These are phyloP conservation scores for Microcebus ravelobensis DNA, from an alignment of 2,113 vertebrate species.

Conservation along the genomic window DNA sequence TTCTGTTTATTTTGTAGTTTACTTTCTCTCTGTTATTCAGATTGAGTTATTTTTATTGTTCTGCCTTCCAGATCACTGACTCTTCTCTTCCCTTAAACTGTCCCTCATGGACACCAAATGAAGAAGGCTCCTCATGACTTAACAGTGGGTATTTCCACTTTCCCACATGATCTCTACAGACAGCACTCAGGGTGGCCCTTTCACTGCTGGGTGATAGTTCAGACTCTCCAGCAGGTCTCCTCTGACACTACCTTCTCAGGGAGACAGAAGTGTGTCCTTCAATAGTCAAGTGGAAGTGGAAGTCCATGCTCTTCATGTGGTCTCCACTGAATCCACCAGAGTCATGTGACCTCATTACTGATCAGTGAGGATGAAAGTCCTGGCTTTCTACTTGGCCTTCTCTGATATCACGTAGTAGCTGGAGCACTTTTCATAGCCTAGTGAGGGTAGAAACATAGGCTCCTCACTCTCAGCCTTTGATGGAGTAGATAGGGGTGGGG, in stretches of 20 bases:
- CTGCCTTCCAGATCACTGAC: background rate
- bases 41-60: background rate
- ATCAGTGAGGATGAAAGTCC: background rate
- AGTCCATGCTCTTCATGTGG: background rate
- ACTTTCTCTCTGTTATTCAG: background rate
- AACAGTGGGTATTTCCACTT: background rate
- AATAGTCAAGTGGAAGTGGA: background rate
- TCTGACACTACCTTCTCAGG: no score
- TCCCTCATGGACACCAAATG: no score
- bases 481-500: background rate
- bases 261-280: accelerated
- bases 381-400: background rate
- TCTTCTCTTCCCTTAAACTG: background rate
- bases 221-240: background rate
- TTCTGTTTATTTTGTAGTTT: no score
- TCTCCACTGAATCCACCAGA: background rate
- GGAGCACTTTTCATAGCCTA: background rate
- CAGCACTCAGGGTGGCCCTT: accelerated
- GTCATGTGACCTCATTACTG: background rate
- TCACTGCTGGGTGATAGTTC: background rate
- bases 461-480: background rate
- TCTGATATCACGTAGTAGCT: background rate
- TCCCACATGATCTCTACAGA: no score
- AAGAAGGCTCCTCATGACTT: background rate
- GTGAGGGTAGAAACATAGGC: no score